Percentiles rank a stretch among this genome's conserved stretches.
Evolutionary conservation across 2,797 vertebrate genomes (phyloP).

Genomic region (Lateolabrax maculatus): DNA sequence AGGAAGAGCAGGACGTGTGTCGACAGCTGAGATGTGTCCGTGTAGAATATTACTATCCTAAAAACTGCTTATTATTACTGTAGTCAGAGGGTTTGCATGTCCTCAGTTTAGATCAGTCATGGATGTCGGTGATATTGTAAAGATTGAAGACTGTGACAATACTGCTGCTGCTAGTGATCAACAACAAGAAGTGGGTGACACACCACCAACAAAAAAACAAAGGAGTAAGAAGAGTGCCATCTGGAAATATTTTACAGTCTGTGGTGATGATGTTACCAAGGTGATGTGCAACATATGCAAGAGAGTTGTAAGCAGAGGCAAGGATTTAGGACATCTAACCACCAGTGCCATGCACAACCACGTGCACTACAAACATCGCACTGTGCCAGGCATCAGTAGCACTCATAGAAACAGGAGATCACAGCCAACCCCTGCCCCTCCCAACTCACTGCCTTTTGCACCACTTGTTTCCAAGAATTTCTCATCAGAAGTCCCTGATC

Average conservation of each 20-base stretch:
- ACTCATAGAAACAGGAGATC: background rate
- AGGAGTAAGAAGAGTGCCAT: conserved; percentile 9
- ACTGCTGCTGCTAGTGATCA: background rate
- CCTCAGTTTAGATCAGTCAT: background rate
- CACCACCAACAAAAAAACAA: background rate
- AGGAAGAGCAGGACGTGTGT: background rate
- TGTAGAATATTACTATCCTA: background rate
- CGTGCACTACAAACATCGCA: background rate
- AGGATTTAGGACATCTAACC: background rate
- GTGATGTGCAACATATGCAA: conserved; percentile 16
- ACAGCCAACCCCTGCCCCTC: background rate
- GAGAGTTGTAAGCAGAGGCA: conserved; percentile 15
- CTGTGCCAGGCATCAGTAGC: background rate
- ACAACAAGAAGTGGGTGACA: background rate
- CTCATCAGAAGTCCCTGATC: background rate
- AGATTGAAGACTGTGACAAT: background rate
- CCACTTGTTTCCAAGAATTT: background rate
- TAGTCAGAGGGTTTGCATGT: background rate
- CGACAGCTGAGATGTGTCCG: background rate
- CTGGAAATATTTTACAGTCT: conserved; percentile 13
- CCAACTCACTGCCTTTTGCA: background rate
- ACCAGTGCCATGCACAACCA: conserved; percentile 22
- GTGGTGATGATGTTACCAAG: conserved; percentile 5
- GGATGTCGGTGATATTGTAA: background rate
- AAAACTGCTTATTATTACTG: background rate